Base-by-base conservation (phyloP, 2,113 vertebrate species). In the Terrapene triunguis region DNA sequence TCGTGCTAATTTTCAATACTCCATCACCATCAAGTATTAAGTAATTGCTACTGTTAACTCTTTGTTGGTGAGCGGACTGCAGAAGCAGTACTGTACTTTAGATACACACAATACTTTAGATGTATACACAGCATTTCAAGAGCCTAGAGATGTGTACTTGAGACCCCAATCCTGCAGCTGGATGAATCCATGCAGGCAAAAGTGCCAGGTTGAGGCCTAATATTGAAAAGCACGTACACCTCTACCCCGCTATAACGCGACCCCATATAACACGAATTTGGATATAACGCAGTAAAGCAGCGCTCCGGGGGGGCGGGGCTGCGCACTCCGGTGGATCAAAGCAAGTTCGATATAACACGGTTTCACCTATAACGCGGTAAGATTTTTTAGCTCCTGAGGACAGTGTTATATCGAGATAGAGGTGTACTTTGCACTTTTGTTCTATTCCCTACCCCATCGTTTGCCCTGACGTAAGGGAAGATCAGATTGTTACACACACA, bases 11-110 rank as follows among this genome's bases (percentile, higher is more conserved):
- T 97, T 96, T 48, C 89, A 55, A 29, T 87, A 83, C 80, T 96
- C 94, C 94, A 87, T 92, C 96, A 89, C 51, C 53, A 55, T 25
- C 55, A 92, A 96, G 90, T 59, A 82, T 85, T 50, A 80, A 85
- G 44, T 47, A 94, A 95, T 95, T 84, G 92, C 97, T 62, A 2
- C 89, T 94, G 94, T 90, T 96, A 94, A n/a, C 80, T 92, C 96
- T 91, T 21, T 0, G 91, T 92, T 72, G 65, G 65, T 21, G 4
- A 72, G 65, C 9, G 32, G 35, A 72, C n/a, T 38, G n/a, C n/a
- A 72, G n/a, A 72, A 92, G 95, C 92, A 88, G 89, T 62, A 2
- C 50, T 2, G 2, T 13, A 0, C 74, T 62, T 25, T 0, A 4
- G 53, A 65, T 65, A 69, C 0, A 16, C 5, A 1, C 35, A 72